Percentiles rank a stretch among this genome's conserved stretches.
phyloP scores from a whole-genome alignment of 2,113 vertebrate species.

The Dendropsophus ebraccatus region DNA sequence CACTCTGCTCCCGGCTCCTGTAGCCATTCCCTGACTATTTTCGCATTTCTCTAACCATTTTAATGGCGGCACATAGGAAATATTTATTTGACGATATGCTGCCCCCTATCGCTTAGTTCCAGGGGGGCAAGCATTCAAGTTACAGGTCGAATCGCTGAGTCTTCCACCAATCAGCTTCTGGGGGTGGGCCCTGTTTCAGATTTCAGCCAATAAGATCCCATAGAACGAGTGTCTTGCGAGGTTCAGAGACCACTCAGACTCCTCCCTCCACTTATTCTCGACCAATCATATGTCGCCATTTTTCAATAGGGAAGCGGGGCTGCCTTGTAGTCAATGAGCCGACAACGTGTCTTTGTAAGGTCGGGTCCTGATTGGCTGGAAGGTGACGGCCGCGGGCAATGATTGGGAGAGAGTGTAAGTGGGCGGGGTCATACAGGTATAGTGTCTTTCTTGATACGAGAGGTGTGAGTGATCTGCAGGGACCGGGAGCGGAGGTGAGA shows the following conservation, averaged over 20 bases:
- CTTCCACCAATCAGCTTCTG: background rate
- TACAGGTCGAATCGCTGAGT: too few relatives aligned
- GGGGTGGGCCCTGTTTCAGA: background rate
- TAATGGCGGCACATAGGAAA: background rate
- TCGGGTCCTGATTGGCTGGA: background rate
- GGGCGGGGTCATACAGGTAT: background rate
- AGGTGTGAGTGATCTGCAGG: background rate
- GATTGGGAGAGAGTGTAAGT: background rate
- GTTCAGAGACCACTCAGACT: background rate
- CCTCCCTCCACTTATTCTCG: background rate
- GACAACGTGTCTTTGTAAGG: background rate
- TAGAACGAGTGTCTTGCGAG: constrained; percentile 35
- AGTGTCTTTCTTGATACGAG: background rate
- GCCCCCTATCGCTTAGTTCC: background rate
- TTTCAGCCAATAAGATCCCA: background rate
- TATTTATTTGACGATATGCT: background rate
- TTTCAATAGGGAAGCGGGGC: background rate
- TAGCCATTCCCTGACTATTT: too few relatives aligned
- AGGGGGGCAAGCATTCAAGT: too few relatives aligned
- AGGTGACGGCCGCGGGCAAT: background rate
- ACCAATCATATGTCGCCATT: background rate
- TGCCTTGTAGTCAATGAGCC: background rate
- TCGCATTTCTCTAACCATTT: too few relatives aligned
- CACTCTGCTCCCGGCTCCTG: too few relatives aligned
- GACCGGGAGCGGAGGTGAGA: background rate